Base-by-base conservation (phyloP, 2,888 invertebrate species). In the Drosophila pegasa region DNA sequence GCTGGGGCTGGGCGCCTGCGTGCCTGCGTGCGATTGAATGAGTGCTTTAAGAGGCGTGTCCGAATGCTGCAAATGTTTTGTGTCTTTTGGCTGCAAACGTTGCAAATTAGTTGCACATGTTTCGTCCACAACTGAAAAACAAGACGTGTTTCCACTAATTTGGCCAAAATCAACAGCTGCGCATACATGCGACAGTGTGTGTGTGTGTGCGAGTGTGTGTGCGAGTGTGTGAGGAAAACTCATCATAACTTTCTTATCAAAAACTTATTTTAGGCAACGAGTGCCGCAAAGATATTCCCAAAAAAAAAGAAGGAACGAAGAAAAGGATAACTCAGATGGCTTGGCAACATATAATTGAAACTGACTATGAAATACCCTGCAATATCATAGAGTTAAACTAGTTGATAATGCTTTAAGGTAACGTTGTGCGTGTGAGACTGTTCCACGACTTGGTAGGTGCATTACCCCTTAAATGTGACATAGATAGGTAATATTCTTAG, bases 31-130 rank as follows among this genome's bases (percentile, higher is more conserved):
- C 20, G 29, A 29, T 38, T 31, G 52, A 43, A 25, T 31, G 52
- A 43, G 20, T 31, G 55, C 64, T 60, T 58, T 51, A 78, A 71
- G 45, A 58, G 61, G 18, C 55, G 68, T 51, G 64, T 60, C 71
- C 76, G 63, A 55, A 7, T 75, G 35, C n/a, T 58, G 37, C 67
- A 84, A 84, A 86, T 85, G 29, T 12, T 45, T 29, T 29, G 45
- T 45, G 43, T 45, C 47, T 33, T 20, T 20, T 20, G 48, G 48
- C 48, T 10, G 43, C 50, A 50, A 41, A 47, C 65, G 63, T 71
- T 80, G 72, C 69, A 88, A 85, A 88, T 85, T 88, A 88, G 85
- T 84, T 84, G 88, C 88, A 85, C 88, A 85, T 88, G 88, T 73
- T 80, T 71, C 60, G 75, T 47, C 59, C 75, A 57, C 79, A 80